Evolutionary conservation across 2,888 invertebrate species (phyloP).

Genomic region (Thymelicus lineola): DNA sequence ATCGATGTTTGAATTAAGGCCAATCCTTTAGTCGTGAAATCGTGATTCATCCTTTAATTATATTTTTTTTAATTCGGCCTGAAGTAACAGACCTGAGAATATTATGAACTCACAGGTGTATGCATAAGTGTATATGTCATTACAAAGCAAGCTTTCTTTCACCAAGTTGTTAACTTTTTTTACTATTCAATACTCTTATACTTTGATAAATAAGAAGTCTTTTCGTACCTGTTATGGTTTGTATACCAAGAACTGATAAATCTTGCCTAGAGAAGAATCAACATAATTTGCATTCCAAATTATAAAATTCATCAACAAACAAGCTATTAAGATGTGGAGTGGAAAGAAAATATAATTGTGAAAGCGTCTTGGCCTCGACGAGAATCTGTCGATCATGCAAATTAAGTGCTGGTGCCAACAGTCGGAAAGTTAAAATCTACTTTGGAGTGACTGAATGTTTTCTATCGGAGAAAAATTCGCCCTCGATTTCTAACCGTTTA

Average conservation of each 20-base stretch:
- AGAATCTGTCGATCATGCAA: constrained; percentile 17
- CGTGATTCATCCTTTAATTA: no score
- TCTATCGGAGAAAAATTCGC: constrained; percentile 5
- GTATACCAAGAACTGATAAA: background rate
- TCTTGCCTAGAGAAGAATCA: background rate
- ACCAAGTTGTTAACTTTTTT: no score
- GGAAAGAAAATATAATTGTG: constrained; percentile 24
- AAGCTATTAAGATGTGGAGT: constrained; percentile 19
- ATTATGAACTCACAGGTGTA: no score
- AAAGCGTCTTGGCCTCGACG: constrained; percentile 24
- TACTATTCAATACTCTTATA: no score
- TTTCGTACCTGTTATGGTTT: no score
- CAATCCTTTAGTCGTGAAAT: no score
- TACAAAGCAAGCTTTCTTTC: no score
- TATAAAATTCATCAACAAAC: constrained; percentile 14
- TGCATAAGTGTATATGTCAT: no score
- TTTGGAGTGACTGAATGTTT: constrained; percentile 8
- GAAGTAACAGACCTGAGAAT: no score
- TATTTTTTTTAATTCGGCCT: no score
- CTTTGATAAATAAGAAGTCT: no score
- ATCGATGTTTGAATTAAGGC: no score
- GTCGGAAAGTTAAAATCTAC: constrained; percentile 20
- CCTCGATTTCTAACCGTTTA: constrained; percentile 1
- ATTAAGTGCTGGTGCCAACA: constrained; percentile 15
- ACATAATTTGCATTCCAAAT: background rate